phyloP scores from a whole-genome alignment of 2,113 vertebrate species.

The Ageneiosus marmoratus region DNA sequence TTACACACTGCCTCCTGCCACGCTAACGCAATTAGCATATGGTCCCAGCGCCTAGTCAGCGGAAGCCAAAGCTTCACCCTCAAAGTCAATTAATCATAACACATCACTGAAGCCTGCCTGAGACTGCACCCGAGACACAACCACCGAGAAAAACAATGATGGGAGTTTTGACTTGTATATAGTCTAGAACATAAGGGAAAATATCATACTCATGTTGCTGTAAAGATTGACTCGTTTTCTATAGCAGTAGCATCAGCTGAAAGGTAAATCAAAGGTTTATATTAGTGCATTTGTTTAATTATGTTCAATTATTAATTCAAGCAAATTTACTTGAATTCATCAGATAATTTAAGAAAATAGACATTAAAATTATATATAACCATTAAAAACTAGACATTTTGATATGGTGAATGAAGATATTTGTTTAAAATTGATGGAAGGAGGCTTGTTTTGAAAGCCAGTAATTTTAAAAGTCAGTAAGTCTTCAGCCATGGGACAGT shows the following conservation, averaged over 20 bases:
- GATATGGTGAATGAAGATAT: neutral
- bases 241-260: neutral
- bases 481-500: neutral
- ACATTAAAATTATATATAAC: neutral
- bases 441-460: too few species aligned
- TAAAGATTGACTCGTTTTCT: too few species aligned
- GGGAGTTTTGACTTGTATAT: neutral
- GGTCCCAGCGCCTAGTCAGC: conserved; percentile 64
- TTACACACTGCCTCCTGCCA: conserved; percentile 59
- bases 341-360: neutral
- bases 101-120: conserved; percentile 34
- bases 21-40: conserved; percentile 71
- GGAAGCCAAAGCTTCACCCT: conserved; percentile 65
- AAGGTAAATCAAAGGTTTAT: neutral
- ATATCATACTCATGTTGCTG: neutral
- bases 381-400: neutral
- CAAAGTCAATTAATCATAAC: conserved; percentile 71
- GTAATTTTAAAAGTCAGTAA: neutral
- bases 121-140: conserved; percentile 24
- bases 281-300: neutral
- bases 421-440: too few species aligned
- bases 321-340: neutral
- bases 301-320: neutral
- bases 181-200: conserved; percentile 6
- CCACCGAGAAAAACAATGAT: neutral